A percentile compares a stretch with the other conserved stretches of the same genome.
phyloP scores from a whole-genome alignment of 2,888 invertebrate genomes.

The Apeira syringaria region DNA sequence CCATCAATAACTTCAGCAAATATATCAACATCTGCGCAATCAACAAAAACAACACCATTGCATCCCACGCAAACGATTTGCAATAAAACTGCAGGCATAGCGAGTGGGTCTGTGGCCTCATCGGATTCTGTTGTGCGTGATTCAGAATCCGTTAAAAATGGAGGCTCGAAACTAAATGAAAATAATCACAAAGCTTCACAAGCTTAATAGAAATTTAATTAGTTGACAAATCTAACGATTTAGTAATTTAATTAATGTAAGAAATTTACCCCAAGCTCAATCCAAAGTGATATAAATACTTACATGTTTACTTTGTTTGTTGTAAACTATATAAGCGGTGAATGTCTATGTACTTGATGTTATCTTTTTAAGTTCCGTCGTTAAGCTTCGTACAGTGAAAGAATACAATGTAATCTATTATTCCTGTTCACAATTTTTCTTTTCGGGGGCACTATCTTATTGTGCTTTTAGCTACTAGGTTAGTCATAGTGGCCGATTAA shows the following conservation, averaged over 20 bases:
- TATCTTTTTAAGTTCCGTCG: no score
- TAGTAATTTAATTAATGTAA: conserved; percentile 35
- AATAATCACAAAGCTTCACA: conserved; percentile 40
- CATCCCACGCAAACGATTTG: conserved; percentile 24
- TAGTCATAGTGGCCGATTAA: no score
- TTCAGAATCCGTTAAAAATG: conserved; percentile 32
- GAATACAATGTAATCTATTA: no score
- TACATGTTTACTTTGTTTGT: not conserved
- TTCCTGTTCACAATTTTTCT: no score
- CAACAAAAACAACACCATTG: conserved; percentile 18
- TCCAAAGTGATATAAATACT: conserved; percentile 49
- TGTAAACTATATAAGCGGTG: no score
- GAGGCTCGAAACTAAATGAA: conserved; percentile 37
- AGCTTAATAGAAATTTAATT: conserved; percentile 40
- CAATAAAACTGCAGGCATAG: conserved; percentile 11
- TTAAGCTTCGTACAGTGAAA: no score
- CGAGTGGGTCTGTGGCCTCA: conserved; percentile 8
- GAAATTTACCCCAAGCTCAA: conserved; percentile 51
- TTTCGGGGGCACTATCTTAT: no score
- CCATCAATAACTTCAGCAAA: conserved; percentile 22
- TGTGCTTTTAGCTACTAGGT: no score
- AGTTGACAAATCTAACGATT: conserved; percentile 3
- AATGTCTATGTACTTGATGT: no score
- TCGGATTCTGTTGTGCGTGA: conserved; percentile 6
- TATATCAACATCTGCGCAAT: conserved; percentile 6